Percentiles rank a stretch among this genome's conserved stretches.
These are phyloP conservation scores for Cylindroiulus punctatus DNA, from an alignment of 2,888 invertebrate genomes.

Conservation along the genomic window DNA sequence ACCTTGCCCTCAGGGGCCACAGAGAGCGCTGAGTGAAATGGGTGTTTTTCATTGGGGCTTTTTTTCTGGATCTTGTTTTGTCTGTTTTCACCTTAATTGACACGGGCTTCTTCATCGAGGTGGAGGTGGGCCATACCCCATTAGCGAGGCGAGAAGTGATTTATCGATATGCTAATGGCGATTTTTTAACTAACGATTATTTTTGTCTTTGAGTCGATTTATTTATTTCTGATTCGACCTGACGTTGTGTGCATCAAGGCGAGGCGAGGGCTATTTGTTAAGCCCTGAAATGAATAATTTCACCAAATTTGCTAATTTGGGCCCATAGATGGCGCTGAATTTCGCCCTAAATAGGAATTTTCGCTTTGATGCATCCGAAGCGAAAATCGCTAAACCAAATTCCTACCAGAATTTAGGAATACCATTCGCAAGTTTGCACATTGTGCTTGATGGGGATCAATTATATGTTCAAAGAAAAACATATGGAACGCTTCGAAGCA, in stretches of 20 bases:
- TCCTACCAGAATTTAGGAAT: neutral
- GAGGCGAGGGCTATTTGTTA: too few relatives aligned
- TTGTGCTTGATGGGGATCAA: neutral
- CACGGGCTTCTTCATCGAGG: neutral
- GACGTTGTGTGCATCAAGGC: neutral
- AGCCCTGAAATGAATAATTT: too few relatives aligned
- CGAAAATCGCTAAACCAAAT: too few relatives aligned
- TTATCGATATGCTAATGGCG: conserved; percentile 21
- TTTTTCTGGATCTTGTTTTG: conserved; percentile 26
- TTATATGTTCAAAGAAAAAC: neutral
- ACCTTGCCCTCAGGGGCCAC: neutral
- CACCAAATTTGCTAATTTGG: neutral
- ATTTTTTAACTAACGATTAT: neutral
- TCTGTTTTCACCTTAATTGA: conserved; percentile 30
- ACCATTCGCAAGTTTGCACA: neutral
- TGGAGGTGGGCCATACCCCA: conserved; percentile 6
- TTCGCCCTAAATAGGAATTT: neutral
- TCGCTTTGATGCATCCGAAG: too few relatives aligned
- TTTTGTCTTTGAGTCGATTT: neutral
- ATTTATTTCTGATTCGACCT: neutral
- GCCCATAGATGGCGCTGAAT: neutral
- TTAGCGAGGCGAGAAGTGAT: conserved; percentile 1
- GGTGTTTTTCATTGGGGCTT: neutral
- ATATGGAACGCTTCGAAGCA: neutral
- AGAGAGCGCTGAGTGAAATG: conserved; percentile 6